phyloP scores from a whole-genome alignment of 2,888 invertebrate species.

The Athalia circularis region DNA sequence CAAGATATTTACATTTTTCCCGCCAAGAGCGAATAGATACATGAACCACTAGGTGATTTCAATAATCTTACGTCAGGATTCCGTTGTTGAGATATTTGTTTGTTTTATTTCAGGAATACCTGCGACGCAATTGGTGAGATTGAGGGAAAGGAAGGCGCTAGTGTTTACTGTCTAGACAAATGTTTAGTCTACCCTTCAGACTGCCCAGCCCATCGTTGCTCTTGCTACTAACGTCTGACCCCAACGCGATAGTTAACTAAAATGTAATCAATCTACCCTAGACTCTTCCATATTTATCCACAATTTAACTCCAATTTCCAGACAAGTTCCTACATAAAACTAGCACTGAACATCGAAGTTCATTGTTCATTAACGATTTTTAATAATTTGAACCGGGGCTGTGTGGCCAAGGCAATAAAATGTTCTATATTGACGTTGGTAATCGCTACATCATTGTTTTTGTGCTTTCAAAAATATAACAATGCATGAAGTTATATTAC shows the following conservation, averaged over 20 bases:
- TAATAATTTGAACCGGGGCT: background rate
- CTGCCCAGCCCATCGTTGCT: constrained; percentile 84
- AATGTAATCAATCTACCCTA: background rate
- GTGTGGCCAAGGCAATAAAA: background rate
- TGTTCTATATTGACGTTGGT: background rate
- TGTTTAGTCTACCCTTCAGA: constrained; percentile 87
- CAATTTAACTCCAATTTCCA: too few species aligned
- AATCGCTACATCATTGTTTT: background rate
- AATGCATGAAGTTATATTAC: background rate
- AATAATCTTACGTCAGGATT: background rate
- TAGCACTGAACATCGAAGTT: too few species aligned
- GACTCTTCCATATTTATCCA: too few species aligned
- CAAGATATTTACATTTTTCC: background rate
- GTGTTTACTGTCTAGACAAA: constrained; percentile 90
- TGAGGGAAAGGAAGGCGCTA: constrained; percentile 84
- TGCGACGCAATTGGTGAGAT: constrained; percentile 89
- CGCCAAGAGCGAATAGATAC: background rate
- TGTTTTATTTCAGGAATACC: constrained; percentile 78
- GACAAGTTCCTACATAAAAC: too few species aligned
- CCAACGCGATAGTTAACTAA: background rate
- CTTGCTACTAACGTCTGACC: constrained; percentile 77
- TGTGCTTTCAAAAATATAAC: too few species aligned
- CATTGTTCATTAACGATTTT: too few species aligned
- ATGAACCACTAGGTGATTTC: too few species aligned
- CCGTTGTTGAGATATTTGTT: constrained; percentile 27